Conservation (phyloP, 2,888 invertebrate species). For the Mechanitis mazaeus region DNA sequence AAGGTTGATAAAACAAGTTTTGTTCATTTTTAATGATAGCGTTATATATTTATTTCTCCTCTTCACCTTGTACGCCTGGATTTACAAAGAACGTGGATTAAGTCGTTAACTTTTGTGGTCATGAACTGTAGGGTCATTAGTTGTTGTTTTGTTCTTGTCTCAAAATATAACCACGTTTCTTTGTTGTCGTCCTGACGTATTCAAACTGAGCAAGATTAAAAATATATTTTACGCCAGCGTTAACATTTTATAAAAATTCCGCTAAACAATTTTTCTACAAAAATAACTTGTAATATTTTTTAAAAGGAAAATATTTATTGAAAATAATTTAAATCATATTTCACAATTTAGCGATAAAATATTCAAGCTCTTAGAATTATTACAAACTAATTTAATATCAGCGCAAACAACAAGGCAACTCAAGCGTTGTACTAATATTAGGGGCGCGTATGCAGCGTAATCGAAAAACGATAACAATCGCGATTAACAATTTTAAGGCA, state of each 20-base stretch:
- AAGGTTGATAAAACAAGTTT: neutral
- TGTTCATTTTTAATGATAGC: conserved; percentile 6
- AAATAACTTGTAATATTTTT: neutral
- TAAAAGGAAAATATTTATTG: neutral
- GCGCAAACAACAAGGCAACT: conserved; percentile 27
- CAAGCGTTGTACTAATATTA: conserved; percentile 50
- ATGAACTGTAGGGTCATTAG: conserved; percentile 27
- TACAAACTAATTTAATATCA: conserved; percentile 26
- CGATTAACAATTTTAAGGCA: conserved; percentile 34
- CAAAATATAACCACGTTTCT: conserved; percentile 19
- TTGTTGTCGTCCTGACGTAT: conserved; percentile 14
- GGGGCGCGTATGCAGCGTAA: conserved; percentile 31
- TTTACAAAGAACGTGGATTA: conserved; percentile 50
- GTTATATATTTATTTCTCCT: conserved; percentile 4
- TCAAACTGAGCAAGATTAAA: neutral
- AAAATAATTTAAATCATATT: neutral
- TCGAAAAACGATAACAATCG: conserved; percentile 40
- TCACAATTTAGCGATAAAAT: conserved; percentile 1
- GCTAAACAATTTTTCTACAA: conserved; percentile 9
- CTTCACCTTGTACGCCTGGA: conserved; percentile 9
- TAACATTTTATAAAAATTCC: conserved; percentile 2
- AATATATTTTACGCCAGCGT: conserved; percentile 2
- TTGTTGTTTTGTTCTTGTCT: conserved; percentile 25
- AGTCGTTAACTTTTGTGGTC: conserved; percentile 48
- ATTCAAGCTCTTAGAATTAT: conserved; percentile 6